Evolutionary conservation across 2,888 invertebrate genomes (phyloP), one percentile per base, ranked within the genome.

Genomic region (Arctia plantaginis): DNA sequence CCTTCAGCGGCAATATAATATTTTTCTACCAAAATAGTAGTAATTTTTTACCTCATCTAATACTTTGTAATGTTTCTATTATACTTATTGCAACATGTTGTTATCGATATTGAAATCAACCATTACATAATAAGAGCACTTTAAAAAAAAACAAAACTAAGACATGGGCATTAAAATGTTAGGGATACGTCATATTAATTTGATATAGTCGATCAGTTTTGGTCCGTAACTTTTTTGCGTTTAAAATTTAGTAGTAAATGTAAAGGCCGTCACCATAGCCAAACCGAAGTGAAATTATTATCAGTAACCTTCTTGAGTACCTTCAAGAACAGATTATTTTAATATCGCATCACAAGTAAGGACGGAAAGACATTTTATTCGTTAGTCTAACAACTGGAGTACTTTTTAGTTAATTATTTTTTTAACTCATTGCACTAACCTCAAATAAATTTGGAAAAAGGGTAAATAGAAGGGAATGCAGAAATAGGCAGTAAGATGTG

Each of bases 111-210:
- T 44, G 27, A 27, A 66, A 44, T 66, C 41, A 7, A 44, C 41
- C 66, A 66, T 66, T 66, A 66, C 27, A 18, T 44, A 66, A 66
- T 66, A 66, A 66, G 27, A 27, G 23, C 39, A 41, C 15, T 27
- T 20, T 39, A 13, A 41, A 15, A 41, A 13, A 6, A 1, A 66
- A 0, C 18, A 41, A 3, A 27, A 41, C 12, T 23, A 15, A 39
- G 13, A 62, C 27, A 30, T 59, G 12, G 7, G 0, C 15, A n/a
- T 15, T 27, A 41, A n/a, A n/a, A 66, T 66, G 41, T 41, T 66
- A 41, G 18, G 2, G 30, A 7, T 62, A 62, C 62, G 62, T 62
- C 62, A 18, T 62, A 18, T 62, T 62, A 7, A 30, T 30, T 62
- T 6, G 30, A 62, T 27, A 62, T 30, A 7, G 62, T 30, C 30